These are phyloP conservation scores for Numenius arquata DNA, from an alignment of 2,113 vertebrate genomes.

Conservation along the genomic window DNA sequence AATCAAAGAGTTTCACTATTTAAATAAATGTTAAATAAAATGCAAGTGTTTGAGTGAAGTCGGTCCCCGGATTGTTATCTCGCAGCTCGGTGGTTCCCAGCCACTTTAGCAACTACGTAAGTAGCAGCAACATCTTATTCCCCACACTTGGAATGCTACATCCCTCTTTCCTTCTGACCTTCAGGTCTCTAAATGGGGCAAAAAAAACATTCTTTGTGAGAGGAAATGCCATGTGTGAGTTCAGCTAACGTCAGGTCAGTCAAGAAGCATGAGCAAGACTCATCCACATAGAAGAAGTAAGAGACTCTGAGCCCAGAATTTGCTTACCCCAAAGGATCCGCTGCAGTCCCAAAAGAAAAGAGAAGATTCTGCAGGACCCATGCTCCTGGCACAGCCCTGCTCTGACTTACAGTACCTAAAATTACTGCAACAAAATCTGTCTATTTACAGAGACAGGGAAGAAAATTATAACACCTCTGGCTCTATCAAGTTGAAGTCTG, in stretches of 20 bases:
- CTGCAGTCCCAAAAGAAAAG: neutral
- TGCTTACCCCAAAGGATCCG: neutral
- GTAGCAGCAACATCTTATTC: neutral
- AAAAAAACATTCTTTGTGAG: neutral
- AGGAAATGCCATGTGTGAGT: neutral
- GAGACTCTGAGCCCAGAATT: neutral
- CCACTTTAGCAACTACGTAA: neutral
- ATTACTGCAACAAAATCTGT: neutral
- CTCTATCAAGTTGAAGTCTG: neutral
- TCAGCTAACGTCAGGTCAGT: neutral
- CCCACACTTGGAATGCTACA: neutral
- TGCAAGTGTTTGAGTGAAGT: neutral
- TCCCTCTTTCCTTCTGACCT: neutral
- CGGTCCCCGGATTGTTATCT: neutral
- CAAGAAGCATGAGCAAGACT: neutral
- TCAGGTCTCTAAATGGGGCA: neutral
- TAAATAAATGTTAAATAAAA: slow-evolving; percentile 49
- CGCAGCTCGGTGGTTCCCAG: neutral
- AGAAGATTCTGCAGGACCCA: neutral
- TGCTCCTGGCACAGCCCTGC: neutral
- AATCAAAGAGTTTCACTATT: slow-evolving; percentile 22
- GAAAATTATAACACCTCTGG: neutral
- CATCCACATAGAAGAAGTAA: neutral
- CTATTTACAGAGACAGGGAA: neutral
- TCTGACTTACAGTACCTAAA: neutral